These are phyloP conservation scores for Drosophila mercatorum DNA, from an alignment of 2,888 invertebrate genomes.

Conservation along the genomic window DNA sequence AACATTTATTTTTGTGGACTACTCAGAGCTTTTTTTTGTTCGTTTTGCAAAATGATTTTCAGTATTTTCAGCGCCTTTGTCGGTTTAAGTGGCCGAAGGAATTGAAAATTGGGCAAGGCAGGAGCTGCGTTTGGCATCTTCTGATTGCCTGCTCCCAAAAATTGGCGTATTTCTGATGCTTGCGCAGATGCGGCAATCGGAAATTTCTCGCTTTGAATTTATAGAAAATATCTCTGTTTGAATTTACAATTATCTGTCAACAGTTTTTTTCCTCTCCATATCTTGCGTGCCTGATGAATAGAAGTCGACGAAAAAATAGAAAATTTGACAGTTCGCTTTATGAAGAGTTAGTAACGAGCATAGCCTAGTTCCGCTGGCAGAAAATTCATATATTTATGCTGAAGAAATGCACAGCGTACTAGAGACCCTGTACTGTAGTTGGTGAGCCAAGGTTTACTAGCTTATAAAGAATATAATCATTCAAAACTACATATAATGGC, in stretches of 20 bases:
- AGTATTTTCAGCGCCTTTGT: conserved; percentile 74
- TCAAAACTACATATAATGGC: no score
- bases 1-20: conserved; percentile 32
- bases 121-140: conserved; percentile 58
- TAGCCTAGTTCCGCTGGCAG: conserved; percentile 2
- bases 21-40: conserved; percentile 45
- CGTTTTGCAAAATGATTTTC: conserved; percentile 40
- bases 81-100: conserved; percentile 60
- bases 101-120: conserved; percentile 33
- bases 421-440: background rate
- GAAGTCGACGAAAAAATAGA: background rate
- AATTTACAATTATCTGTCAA: conserved; percentile 1
- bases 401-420: background rate
- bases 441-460: no score
- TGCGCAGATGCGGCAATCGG: no score
- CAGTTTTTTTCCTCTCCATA: background rate
- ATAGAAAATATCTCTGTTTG: background rate
- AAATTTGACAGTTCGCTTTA: conserved; percentile 16
- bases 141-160: conserved; percentile 53
- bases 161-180: conserved; percentile 41
- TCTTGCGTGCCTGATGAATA: conserved; percentile 1
- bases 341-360: conserved; percentile 10
- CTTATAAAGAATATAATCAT: no score
- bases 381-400: background rate
- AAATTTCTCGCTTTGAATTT: background rate